These are phyloP conservation scores for Lucinisca nassula DNA, from an alignment of 2,888 invertebrate genomes.

Conservation along the genomic window DNA sequence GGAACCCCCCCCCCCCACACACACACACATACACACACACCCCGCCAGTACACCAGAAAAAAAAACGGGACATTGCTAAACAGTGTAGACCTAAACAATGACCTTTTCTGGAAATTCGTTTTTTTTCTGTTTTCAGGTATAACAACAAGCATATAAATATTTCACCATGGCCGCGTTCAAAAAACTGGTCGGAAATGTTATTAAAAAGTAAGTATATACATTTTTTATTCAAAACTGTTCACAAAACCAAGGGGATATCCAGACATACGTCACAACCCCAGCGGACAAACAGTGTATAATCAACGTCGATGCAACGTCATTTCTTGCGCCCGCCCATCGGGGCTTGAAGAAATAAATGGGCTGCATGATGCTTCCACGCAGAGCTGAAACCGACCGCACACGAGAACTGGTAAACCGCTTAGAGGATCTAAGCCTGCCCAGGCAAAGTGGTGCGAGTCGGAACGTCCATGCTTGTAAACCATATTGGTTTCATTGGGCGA, in stretches of 20 bases:
- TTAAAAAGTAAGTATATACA: conserved; percentile 66
- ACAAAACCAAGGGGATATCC: neutral
- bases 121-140: neutral
- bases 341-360: neutral
- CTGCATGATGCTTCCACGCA: neutral
- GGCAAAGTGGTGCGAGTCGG: too few relatives aligned
- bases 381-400: neutral
- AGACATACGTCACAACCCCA: neutral
- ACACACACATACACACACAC: too few relatives aligned
- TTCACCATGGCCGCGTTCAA: conserved; percentile 62
- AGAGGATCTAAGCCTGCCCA: too few relatives aligned
- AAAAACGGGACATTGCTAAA: neutral
- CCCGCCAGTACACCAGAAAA: too few relatives aligned
- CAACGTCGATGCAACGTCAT: too few relatives aligned
- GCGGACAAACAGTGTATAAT: neutral
- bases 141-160: neutral
- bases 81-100: neutral
- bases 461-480: too few relatives aligned
- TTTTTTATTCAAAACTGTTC: neutral
- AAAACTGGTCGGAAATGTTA: conserved; percentile 64
- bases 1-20: too few relatives aligned
- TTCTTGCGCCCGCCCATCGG: too few relatives aligned
- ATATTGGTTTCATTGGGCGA: too few relatives aligned
- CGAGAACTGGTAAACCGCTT: too few relatives aligned
- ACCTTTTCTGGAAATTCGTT: neutral